A percentile compares a stretch with the other conserved stretches of the same genome.
Evolutionary conservation across 2,888 invertebrate species (phyloP).

Genomic region (Allolobophora icterica): DNA sequence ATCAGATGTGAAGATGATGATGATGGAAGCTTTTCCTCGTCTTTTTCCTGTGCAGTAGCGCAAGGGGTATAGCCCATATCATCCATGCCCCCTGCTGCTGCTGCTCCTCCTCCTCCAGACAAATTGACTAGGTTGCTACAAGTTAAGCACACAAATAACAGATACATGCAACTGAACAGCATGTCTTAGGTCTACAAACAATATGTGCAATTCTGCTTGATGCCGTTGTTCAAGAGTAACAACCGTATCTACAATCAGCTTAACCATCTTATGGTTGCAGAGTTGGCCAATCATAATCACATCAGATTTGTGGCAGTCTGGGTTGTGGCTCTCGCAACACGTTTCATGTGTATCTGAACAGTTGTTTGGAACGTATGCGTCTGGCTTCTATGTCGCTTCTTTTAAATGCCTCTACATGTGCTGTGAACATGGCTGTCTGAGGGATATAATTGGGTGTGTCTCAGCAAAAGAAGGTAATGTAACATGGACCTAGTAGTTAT

Average conservation of each 20-base stretch:
- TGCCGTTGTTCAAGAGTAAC: background rate
- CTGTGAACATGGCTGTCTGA: no score
- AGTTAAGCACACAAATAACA: background rate
- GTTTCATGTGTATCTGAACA: no score
- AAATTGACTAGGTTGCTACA: background rate
- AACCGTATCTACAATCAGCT: background rate
- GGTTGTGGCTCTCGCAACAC: no score
- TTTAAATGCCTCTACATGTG: no score
- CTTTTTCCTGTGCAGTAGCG: background rate
- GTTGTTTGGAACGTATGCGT: no score
- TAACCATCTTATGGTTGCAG: background rate
- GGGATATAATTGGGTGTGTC: no score
- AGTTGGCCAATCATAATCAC: background rate
- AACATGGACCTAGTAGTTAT: no score
- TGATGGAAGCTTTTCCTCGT: background rate
- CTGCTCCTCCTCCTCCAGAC: conserved; percentile 3
- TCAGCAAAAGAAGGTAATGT: no score
- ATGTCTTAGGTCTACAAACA: background rate
- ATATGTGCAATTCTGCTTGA: background rate
- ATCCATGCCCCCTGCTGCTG: background rate
- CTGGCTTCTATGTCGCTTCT: no score
- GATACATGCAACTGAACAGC: background rate
- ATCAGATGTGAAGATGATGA: background rate
- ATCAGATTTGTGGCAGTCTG: background rate
- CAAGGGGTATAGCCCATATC: background rate